These are phyloP conservation scores for Ricordea florida DNA, from an alignment of 92 coral and sea anemone genomes.

Conservation along the genomic window DNA sequence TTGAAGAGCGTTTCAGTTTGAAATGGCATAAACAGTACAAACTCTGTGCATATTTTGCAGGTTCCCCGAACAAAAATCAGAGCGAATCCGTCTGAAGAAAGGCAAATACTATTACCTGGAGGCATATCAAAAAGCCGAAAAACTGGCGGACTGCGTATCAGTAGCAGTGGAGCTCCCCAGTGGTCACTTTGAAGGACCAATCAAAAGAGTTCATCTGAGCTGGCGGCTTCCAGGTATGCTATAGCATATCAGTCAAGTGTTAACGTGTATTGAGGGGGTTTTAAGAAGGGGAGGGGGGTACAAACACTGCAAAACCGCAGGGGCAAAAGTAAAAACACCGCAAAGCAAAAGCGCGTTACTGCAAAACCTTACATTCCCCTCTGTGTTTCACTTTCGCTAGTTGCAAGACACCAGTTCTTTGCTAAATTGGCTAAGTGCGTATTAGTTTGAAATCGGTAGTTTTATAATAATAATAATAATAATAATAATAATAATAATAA, in stretches of 20 bases:
- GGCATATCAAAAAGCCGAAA: constrained; percentile 96
- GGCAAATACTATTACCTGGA: constrained; percentile 91
- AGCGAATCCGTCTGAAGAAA: constrained; percentile 76
- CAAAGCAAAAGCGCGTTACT: neutral
- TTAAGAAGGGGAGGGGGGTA: no score
- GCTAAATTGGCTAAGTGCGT: no score
- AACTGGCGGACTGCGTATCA: constrained; percentile 94
- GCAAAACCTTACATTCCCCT: no score
- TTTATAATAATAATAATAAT: no score
- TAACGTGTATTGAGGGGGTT: no score
- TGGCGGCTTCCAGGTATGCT: constrained; percentile 92
- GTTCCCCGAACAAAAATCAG: constrained; percentile 97
- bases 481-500: no score
- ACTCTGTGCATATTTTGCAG: constrained; percentile 24
- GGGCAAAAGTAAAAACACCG: neutral
- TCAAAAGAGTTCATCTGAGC: constrained; percentile 92
- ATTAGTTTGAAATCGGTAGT: no score
- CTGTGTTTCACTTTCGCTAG: no score
- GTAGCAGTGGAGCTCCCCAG: constrained; percentile 97
- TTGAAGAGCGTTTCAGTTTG: no score
- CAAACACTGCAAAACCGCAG: neutral
- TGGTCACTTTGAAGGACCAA: constrained; percentile 98
- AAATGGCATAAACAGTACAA: neutral
- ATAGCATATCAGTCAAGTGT: neutral
- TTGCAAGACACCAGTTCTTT: no score